A percentile compares a stretch with the other conserved stretches of the same genome.
These are phyloP conservation scores for Allophyes oxyacanthae DNA, from an alignment of 2,888 invertebrate genomes.

Conservation along the genomic window DNA sequence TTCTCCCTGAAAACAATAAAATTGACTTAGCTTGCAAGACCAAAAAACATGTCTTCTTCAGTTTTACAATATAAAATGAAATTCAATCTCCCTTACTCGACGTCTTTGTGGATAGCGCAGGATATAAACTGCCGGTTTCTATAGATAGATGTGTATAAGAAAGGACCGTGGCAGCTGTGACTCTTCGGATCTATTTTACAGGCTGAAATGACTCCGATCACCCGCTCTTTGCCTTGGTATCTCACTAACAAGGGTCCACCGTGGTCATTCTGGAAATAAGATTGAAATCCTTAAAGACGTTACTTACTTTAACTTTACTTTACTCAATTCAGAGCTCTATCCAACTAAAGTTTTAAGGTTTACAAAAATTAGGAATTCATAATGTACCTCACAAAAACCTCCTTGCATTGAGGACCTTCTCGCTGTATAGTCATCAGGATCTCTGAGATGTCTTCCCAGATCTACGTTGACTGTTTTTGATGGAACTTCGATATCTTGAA, in stretches of 20 bases:
- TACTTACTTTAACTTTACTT: too few relatives aligned
- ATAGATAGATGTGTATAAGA: constrained; percentile 83
- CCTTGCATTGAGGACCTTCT: constrained; percentile 74
- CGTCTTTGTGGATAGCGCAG: constrained; percentile 82
- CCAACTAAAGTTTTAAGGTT: neutral
- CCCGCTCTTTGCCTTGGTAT: constrained; percentile 77
- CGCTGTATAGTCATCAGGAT: constrained; percentile 81
- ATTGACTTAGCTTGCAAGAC: neutral
- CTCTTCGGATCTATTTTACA: constrained; percentile 84
- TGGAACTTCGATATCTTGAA: constrained; percentile 43
- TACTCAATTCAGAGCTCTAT: too few relatives aligned
- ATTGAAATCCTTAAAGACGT: neutral
- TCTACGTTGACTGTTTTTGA: constrained; percentile 67
- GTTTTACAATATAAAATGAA: neutral
- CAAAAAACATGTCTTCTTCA: neutral
- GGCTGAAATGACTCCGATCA: constrained; percentile 82
- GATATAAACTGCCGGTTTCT: constrained; percentile 82
- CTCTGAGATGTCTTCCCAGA: constrained; percentile 77
- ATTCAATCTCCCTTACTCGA: constrained; percentile 70
- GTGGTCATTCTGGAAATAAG: constrained; percentile 77
- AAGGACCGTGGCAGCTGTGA: constrained; percentile 84
- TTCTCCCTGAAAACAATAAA: constrained; percentile 66
- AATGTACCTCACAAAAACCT: constrained; percentile 82
- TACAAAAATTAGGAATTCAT: neutral
- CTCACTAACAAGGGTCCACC: constrained; percentile 82